These are phyloP conservation scores for Oxygymnocypris stewartii DNA, from an alignment of 2,113 vertebrate species.

Conservation along the genomic window DNA sequence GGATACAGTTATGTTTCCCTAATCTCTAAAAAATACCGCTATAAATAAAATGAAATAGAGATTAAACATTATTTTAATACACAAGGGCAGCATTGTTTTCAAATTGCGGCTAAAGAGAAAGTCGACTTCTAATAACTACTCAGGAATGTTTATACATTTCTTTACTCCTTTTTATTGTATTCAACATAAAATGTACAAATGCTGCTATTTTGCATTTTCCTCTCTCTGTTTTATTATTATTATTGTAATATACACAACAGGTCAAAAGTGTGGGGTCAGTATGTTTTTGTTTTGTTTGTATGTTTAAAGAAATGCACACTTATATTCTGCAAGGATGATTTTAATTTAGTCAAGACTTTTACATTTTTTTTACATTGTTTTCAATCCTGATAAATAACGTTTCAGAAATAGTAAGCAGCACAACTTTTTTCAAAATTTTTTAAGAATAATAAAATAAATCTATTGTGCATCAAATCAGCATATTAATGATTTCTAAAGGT, in stretches of 20 bases:
- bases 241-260: neutral
- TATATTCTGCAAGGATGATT: neutral
- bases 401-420: neutral
- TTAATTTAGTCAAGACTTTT: neutral
- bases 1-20: constrained; percentile 16
- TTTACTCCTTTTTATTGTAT: neutral
- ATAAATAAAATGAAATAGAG: neutral
- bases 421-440: neutral
- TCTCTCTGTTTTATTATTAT: neutral
- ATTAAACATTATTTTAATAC: neutral
- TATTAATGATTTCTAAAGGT: neutral
- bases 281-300: neutral
- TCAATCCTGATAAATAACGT: neutral
- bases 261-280: neutral
- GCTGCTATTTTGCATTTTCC: neutral
- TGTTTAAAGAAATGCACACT: neutral
- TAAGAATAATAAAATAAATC: neutral
- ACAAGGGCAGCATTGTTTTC: neutral
- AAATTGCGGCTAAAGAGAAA: constrained; percentile 33
- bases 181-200: neutral
- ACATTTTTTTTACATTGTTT: neutral
- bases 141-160: neutral
- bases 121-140: constrained; percentile 1
- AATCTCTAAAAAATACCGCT: neutral
- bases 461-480: neutral